phyloP scores from a whole-genome alignment of 2,797 vertebrate genomes.

The Parauchenoglanis punctatus region DNA sequence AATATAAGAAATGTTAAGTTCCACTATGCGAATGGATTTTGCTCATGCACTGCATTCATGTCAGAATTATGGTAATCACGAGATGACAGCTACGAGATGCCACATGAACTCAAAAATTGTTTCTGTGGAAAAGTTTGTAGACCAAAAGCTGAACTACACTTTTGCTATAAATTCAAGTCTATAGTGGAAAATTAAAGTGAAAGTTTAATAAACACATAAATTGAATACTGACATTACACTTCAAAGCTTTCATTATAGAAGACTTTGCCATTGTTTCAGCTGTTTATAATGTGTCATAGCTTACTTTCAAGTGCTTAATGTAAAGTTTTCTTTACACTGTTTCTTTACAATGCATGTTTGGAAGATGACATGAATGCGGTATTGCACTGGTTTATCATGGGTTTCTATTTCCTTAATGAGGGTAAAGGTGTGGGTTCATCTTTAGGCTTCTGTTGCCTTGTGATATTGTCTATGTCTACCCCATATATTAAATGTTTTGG shows the following conservation, averaged over 20 bases:
- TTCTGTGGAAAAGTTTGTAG: background rate
- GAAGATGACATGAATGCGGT: background rate
- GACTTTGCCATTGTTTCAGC: background rate
- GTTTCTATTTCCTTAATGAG: background rate
- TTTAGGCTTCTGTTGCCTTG: background rate
- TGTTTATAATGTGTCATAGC: background rate
- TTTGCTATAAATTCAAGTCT: background rate
- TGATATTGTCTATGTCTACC: background rate
- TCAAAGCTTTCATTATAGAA: background rate
- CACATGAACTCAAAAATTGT: background rate
- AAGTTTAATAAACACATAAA: background rate
- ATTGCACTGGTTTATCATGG: background rate
- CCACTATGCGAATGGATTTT: background rate
- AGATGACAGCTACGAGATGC: background rate
- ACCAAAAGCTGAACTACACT: background rate
- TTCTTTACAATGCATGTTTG: background rate
- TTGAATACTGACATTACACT: background rate
- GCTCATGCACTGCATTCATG: background rate
- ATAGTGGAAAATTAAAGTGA: background rate
- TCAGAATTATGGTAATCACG: background rate
- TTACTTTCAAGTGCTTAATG: background rate
- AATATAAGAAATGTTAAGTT: background rate
- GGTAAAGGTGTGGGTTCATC: background rate
- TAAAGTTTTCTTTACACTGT: background rate
- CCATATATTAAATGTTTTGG: background rate